Evolutionary conservation across 2,888 invertebrate genomes (phyloP), one percentile per base, ranked within the genome.

Genomic region (Bombyx huttoni): DNA sequence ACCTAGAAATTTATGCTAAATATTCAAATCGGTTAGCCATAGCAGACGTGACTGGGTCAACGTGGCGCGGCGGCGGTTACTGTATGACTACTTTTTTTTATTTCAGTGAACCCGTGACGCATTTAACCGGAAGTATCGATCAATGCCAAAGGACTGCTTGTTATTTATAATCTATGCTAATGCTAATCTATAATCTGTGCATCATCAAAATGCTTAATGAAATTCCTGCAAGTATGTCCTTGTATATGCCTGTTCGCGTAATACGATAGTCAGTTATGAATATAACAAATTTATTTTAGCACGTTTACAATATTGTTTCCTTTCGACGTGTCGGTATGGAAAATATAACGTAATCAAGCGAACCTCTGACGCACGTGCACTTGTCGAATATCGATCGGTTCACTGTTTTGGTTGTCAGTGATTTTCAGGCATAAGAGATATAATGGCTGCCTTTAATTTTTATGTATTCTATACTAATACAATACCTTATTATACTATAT

Each of bases 351-450:
- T 68, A 73, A 72, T 73, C 68, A 69, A 56, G 58, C 60, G 40
- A 45, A 55, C 40, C 54, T 65, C 65, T 79, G 80, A 78, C 79
- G 78, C 78, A 78, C 76, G 66, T 68, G 65, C 70, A 63, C 59
- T 59, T 67, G 60, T 60, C 59, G 62, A 54, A 61, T 63, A 64
- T 72, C 65, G 70, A 71, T 66, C 64, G 63, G 63, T 64, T 47
- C 47, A 50, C 9, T 8, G 40, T 40, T 40, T 40, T 12, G 40
- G 40, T 24, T 24, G 40, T 40, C 40, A 40, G 9, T 40, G 40
- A 40, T 40, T 40, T 40, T 40, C 40, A 10, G 9, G 40, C 24
- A 24, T 24, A 5, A 24, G 24, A 24, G 24, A 24, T 24, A 24
- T 24, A 24, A 24, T 24, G 24, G 2, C 24, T 24, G 24, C 24